These are phyloP conservation scores for Linhomoeus sp. DNA, from an alignment of 2,888 invertebrate species.

Conservation along the genomic window DNA sequence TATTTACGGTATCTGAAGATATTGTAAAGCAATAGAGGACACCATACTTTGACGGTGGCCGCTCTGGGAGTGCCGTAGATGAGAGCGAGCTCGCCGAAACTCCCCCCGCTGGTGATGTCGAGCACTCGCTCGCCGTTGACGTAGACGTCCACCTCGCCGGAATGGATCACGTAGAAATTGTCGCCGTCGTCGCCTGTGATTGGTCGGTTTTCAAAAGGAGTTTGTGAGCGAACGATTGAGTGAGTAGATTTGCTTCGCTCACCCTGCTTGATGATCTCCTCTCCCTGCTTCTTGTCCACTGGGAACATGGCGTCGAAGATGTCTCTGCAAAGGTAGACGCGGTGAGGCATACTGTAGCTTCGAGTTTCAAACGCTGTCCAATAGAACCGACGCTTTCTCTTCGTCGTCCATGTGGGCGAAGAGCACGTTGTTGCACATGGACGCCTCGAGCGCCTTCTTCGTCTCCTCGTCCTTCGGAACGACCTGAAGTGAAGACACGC, in stretches of 20 bases:
- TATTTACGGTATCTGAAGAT: no score
- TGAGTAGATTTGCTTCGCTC: no score
- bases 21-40: no score
- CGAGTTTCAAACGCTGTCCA: no score
- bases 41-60: slow-evolving; percentile 79
- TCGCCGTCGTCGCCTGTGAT: slow-evolving; percentile 85
- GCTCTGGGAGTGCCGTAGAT: slow-evolving; percentile 96
- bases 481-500: no score
- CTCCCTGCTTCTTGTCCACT: slow-evolving; percentile 74
- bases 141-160: slow-evolving; percentile 61
- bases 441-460: slow-evolving; percentile 88
- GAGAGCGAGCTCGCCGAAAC: slow-evolving; percentile 91
- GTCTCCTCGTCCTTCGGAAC: slow-evolving; percentile 99
- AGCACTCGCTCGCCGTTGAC: slow-evolving; percentile 49
- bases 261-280: slow-evolving; percentile 77
- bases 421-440: slow-evolving; percentile 90
- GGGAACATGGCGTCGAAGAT: slow-evolving; percentile 99
- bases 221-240: no score
- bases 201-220: no score
- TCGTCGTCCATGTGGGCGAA: slow-evolving; percentile 95
- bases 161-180: slow-evolving; percentile 96
- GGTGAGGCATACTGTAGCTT: no score
- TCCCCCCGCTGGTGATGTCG: slow-evolving; percentile 85
- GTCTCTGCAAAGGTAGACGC: no score
- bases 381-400: slow-evolving; percentile 44